Conservation (phyloP, 2,888 invertebrate genomes). For the Seira musarum region DNA sequence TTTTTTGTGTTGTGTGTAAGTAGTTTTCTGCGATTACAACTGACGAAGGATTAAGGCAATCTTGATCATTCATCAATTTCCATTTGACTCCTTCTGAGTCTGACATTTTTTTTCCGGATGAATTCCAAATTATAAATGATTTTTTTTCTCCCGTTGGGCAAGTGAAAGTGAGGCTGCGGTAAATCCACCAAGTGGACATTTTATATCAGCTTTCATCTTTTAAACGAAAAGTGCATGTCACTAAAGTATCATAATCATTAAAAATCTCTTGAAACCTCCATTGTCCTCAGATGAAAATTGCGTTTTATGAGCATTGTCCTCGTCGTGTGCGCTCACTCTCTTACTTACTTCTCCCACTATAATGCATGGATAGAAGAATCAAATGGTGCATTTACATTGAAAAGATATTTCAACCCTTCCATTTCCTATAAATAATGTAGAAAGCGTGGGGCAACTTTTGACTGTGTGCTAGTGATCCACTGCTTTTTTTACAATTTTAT, state of each 20-base stretch:
- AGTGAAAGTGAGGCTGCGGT: slow-evolving; percentile 5
- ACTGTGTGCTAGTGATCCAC: background rate
- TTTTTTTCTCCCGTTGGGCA: background rate
- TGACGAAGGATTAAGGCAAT: too few relatives aligned
- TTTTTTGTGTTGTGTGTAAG: too few relatives aligned
- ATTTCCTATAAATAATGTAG: slow-evolving; percentile 12
- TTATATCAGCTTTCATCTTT: background rate
- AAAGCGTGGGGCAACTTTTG: background rate
- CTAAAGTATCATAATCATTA: slow-evolving; percentile 15
- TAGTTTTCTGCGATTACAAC: too few relatives aligned
- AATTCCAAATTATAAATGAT: background rate
- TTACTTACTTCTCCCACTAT: background rate
- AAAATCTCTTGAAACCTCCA: slow-evolving; percentile 1
- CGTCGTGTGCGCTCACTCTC: slow-evolving; percentile 8
- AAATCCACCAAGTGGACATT: slow-evolving; percentile 10
- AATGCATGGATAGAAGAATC: background rate
- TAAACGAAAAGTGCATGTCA: slow-evolving; percentile 12
- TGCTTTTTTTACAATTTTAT: slow-evolving; percentile 12
- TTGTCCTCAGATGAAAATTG: slow-evolving; percentile 12
- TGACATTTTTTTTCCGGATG: background rate
- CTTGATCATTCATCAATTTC: slow-evolving; percentile 1
- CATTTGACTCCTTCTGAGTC: slow-evolving; percentile 7
- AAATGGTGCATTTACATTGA: background rate
- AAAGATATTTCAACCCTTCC: slow-evolving; percentile 14
- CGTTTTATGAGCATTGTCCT: background rate